Conservation (phyloP, 1,140 invertebrate genomes). For the Cryptotermes secundus region DNA sequence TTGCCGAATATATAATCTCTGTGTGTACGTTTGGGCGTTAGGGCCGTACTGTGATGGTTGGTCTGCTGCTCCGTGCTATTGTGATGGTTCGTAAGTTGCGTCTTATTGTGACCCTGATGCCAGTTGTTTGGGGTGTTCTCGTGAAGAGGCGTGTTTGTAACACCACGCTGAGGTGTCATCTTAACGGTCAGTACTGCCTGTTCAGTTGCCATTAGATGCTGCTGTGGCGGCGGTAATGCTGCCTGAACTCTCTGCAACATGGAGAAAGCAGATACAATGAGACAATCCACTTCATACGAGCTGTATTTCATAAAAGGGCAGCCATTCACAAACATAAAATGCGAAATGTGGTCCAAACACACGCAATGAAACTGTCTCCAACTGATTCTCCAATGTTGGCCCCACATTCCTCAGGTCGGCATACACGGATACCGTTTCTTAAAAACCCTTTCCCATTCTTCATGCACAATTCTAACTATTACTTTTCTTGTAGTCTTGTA, state of each 20-base stretch:
- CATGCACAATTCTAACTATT: too few relatives aligned
- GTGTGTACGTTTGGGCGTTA: conserved; percentile 46
- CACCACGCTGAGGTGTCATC: conserved; percentile 3
- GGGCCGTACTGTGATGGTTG: not conserved
- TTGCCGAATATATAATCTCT: conserved; percentile 94
- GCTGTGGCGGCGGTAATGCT: not conserved
- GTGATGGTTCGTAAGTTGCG: not conserved
- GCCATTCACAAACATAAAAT: too few relatives aligned
- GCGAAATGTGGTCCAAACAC: too few relatives aligned
- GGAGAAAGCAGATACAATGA: not conserved
- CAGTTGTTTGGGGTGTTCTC: not conserved
- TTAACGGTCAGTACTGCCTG: not conserved
- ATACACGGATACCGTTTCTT: too few relatives aligned
- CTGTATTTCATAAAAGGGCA: too few relatives aligned
- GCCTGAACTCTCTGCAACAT: not conserved
- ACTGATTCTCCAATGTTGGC: too few relatives aligned
- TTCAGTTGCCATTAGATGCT: not conserved
- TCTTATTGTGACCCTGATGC: not conserved
- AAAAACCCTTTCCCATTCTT: too few relatives aligned
- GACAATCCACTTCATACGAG: too few relatives aligned
- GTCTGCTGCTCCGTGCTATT: not conserved
- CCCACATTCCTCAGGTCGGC: too few relatives aligned
- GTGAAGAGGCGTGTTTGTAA: not conserved
- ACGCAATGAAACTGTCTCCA: too few relatives aligned
- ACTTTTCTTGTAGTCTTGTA: too few relatives aligned